Conservation (phyloP, 92 coral and sea anemone species). For the Siderastrea siderea region DNA sequence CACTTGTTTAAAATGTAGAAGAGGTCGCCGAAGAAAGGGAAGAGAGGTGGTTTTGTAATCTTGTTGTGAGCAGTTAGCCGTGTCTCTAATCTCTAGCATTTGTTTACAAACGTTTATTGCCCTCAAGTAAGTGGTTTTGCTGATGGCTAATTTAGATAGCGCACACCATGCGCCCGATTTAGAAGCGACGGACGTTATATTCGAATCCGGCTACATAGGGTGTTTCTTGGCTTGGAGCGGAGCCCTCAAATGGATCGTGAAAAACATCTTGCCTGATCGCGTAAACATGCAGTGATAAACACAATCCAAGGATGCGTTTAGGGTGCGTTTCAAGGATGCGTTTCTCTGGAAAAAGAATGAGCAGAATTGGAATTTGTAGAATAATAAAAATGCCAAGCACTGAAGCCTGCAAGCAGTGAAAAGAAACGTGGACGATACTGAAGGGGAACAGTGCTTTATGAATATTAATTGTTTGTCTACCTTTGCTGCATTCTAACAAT, state of each 20-base stretch:
- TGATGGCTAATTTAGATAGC: constrained; percentile 25
- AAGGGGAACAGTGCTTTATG: too few species aligned
- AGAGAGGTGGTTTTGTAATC: constrained; percentile 21
- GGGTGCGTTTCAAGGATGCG: background rate
- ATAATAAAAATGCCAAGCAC: too few species aligned
- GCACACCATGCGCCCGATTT: constrained; percentile 1
- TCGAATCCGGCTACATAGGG: constrained; percentile 26
- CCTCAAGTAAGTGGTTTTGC: constrained; percentile 35
- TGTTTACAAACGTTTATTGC: constrained; percentile 56
- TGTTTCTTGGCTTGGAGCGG: background rate
- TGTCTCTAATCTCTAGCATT: constrained; percentile 29
- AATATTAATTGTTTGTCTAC: too few species aligned
- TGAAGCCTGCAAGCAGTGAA: too few species aligned
- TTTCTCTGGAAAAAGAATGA: too few species aligned
- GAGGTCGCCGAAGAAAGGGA: background rate
- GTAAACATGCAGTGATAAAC: background rate
- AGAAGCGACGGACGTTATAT: constrained; percentile 8
- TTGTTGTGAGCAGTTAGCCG: constrained; percentile 36
- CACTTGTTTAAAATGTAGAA: background rate
- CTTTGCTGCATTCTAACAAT: too few species aligned
- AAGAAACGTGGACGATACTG: too few species aligned
- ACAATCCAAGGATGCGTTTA: background rate
- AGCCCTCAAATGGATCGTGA: background rate
- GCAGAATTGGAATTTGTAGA: too few species aligned
- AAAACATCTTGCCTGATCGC: background rate